Evolutionary conservation across 2,888 invertebrate species (phyloP).

Genomic region (Fragum whitleyi): DNA sequence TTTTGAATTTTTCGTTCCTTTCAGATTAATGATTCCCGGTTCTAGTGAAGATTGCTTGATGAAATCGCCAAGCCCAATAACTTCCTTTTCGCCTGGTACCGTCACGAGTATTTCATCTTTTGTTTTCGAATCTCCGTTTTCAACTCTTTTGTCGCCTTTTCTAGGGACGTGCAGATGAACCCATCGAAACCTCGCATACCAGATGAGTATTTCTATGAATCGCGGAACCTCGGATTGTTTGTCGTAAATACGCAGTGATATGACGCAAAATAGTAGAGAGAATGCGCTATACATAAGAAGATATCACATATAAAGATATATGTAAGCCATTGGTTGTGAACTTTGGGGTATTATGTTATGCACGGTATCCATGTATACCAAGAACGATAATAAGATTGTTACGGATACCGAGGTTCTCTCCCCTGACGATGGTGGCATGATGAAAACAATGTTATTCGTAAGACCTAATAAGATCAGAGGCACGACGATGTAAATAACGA

Average conservation of each 20-base stretch:
- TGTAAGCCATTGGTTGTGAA: slow-evolving; percentile 49
- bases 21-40: neutral
- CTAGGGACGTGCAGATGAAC: neutral
- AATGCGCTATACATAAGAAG: slow-evolving; percentile 41
- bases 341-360: slow-evolving; percentile 56
- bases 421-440: slow-evolving; percentile 53
- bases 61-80: neutral
- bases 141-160: neutral
- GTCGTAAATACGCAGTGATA: slow-evolving; percentile 52
- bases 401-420: slow-evolving; percentile 54
- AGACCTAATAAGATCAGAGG: slow-evolving; percentile 50
- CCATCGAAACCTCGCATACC: neutral
- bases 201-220: neutral
- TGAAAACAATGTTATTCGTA: slow-evolving; percentile 49
- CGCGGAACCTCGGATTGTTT: slow-evolving; percentile 24
- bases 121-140: neutral
- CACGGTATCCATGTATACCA: slow-evolving; percentile 58
- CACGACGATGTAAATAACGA: slow-evolving; percentile 44
- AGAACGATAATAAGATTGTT: slow-evolving; percentile 54
- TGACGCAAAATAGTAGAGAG: slow-evolving; percentile 34
- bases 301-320: slow-evolving; percentile 53
- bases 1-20: neutral
- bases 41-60: neutral
- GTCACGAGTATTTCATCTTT: neutral
- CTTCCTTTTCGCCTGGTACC: neutral